Evolutionary conservation across 2,888 invertebrate species (phyloP).

Genomic region (Arctia plantaginis): DNA sequence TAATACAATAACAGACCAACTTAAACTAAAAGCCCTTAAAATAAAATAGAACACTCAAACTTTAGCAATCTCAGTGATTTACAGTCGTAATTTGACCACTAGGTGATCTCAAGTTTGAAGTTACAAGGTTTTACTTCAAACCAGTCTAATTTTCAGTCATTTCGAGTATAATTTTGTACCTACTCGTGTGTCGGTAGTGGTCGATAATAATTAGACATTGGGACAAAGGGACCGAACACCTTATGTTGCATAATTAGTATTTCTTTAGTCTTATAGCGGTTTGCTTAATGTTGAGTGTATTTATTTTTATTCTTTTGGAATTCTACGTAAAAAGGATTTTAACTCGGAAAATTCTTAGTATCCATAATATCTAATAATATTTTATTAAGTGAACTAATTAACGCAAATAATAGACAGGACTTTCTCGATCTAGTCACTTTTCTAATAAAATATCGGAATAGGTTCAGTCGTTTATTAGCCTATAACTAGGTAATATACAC

Average conservation of each 20-base stretch:
- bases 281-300: not conserved
- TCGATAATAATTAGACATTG: constrained; percentile 13
- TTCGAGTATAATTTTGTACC: not conserved
- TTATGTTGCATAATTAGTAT: constrained; percentile 16
- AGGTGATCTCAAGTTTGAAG: not conserved
- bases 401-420: no score
- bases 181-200: not conserved
- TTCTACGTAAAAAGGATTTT: not conserved
- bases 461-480: not conserved
- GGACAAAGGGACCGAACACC: constrained; percentile 8
- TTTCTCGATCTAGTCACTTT: not conserved
- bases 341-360: not conserved
- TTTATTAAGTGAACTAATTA: no score
- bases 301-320: not conserved
- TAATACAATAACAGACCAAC: not conserved
- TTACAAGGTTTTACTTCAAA: not conserved
- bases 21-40: not conserved
- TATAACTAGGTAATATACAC: not conserved
- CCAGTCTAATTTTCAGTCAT: not conserved
- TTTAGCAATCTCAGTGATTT: not conserved
- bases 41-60: not conserved
- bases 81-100: not conserved
- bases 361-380: no score
- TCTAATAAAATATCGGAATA: not conserved
- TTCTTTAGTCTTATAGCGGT: constrained; percentile 11